Base-by-base conservation (phyloP, 2,113 vertebrate species). In the Ifrita kowaldi region DNA sequence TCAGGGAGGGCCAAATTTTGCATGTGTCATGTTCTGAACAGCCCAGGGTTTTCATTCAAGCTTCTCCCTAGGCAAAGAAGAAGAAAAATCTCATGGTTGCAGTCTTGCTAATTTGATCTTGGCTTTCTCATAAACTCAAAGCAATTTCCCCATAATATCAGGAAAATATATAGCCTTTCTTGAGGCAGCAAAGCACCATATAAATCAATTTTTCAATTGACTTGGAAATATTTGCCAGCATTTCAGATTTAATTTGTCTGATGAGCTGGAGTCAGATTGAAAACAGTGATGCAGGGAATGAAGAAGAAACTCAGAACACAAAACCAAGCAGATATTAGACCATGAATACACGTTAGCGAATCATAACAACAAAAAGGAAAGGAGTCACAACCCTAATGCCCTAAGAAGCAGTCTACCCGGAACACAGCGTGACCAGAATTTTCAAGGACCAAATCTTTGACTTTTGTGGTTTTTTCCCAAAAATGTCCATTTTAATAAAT, bases 181-280 rank as follows among this genome's bases (percentile, higher is more conserved):
- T 37, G 50, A 90, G 30, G 82, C 16, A 85, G 59, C 44, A 88
- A 41, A 93, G 33, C 37, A 53, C 15, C 9, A 1, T 21, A 77
- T 85, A 76, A 87, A 95, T 88, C 27, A 82, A 37, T 35, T 2
- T 47, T 83, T 85, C 73, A 92, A 96, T 39, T 90, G 67, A 79
- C n/a, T 64, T 28, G 12, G 53, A 73, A 80, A 37, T 15, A 35
- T 90, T 87, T 79, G 26, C 94, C 56, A 71, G 57, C 52, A 71
- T 85, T 90, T 82, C 78, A 82, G 62, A 90, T 93, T 39, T 49
- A 52, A 82, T 84, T 91, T 89, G 60, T 68, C 44, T 82, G 49
- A 57, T 65, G 70, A 76, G 63, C 56, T 79, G 67, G 41, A 93
- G n/a, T 76, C 70, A 41, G 53, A 56, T 3, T 53, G 84, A 46